A percentile compares a stretch with the other conserved stretches of the same genome.
Evolutionary conservation across 2,113 vertebrate species (phyloP).

Genomic region (Xenopus tropicalis): UCB_Xtro_10.0 CM004443.2:97177001-97177500

Average conservation of each 20-base stretch:
- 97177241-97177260: constrained; percentile 23
- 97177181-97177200: constrained; percentile 32
- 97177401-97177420: background rate
- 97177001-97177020: background rate
- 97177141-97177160: constrained; percentile 35
- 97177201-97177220: constrained; percentile 29
- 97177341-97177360: constrained; percentile 34
- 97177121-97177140: constrained; percentile 23
- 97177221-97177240: constrained; percentile 33
- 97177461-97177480: too few relatives aligned
- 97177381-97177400: constrained; percentile 29
- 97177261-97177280: constrained; percentile 39
- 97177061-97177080: constrained; percentile 14
- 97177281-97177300: constrained; percentile 33
- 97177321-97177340: constrained; percentile 21
- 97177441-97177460: background rate
- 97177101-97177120: constrained; percentile 7
- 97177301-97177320: constrained; percentile 17
- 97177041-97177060: background rate
- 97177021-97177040: background rate
- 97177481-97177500: too few relatives aligned
- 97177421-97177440: constrained; percentile 3
- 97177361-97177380: constrained; percentile 22
- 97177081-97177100: constrained; percentile 19
- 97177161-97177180: constrained; percentile 31